These are phyloP conservation scores for Bombyx huttoni DNA, from an alignment of 2,888 invertebrate genomes.

Conservation along the genomic window DNA sequence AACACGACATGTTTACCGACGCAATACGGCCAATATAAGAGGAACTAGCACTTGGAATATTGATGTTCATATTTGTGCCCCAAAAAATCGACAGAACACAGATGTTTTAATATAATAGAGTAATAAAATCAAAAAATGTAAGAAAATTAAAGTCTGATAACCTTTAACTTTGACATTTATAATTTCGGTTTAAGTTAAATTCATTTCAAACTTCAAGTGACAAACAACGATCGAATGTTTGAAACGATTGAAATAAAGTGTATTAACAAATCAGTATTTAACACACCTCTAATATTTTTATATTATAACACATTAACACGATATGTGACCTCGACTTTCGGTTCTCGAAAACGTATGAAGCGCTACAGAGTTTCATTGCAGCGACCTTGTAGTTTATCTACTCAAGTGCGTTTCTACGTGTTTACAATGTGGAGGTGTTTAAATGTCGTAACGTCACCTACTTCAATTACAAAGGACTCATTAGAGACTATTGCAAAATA, in stretches of 20 bases:
- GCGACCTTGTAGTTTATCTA: slow-evolving; percentile 20
- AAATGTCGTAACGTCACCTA: not conserved
- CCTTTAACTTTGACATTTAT: no score
- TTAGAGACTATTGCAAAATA: not conserved
- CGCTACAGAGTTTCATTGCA: slow-evolving; percentile 14
- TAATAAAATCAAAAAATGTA: no score
- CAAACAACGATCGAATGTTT: no score
- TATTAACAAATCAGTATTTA: not conserved
- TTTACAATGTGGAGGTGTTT: not conserved
- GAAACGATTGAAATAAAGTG: not conserved
- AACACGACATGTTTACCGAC: no score
- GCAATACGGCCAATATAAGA: no score
- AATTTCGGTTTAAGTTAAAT: no score
- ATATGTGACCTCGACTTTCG: not conserved
- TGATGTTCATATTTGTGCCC: no score
- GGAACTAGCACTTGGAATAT: no score
- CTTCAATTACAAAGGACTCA: not conserved
- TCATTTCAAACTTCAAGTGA: no score
- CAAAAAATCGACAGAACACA: no score
- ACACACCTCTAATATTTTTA: not conserved
- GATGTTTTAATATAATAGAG: no score
- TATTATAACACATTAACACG: not conserved
- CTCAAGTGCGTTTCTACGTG: slow-evolving; percentile 4
- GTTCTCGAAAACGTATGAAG: slow-evolving; percentile 3
- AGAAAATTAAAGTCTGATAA: no score